phyloP scores from a whole-genome alignment of 2,888 invertebrate genomes.

The Nudaria mundana region DNA sequence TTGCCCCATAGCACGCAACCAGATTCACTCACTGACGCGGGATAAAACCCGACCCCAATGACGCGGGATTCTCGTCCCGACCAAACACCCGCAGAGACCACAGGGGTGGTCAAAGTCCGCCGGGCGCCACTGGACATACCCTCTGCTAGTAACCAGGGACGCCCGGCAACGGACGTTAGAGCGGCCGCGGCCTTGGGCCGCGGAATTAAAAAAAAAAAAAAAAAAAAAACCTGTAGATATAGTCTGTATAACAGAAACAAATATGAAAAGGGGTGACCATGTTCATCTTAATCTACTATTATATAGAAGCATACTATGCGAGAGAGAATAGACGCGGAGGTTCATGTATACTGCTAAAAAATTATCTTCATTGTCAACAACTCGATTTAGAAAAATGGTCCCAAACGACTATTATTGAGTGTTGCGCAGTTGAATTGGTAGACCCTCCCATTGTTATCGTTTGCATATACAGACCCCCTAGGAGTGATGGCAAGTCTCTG shows the following conservation, averaged over 20 bases:
- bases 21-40: too few species aligned
- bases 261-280: background rate
- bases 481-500: background rate
- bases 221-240: too few species aligned
- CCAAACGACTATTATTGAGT: background rate
- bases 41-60: too few species aligned
- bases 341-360: constrained; percentile 1
- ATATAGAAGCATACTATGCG: background rate
- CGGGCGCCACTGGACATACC: too few species aligned
- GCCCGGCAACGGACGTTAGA: too few species aligned
- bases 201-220: too few species aligned
- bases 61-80: too few species aligned
- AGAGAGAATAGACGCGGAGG: background rate
- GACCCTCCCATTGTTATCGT: background rate
- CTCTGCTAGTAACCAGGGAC: too few species aligned
- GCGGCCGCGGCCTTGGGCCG: too few species aligned
- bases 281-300: background rate
- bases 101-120: too few species aligned
- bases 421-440: background rate
- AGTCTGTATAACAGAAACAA: background rate
- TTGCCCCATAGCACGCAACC: too few species aligned
- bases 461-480: background rate
- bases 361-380: background rate
- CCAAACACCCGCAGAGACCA: too few species aligned
- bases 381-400: background rate